phyloP scores from a whole-genome alignment of 2,797 vertebrate genomes.

The Neolamprologus multifasciatus region DNA sequence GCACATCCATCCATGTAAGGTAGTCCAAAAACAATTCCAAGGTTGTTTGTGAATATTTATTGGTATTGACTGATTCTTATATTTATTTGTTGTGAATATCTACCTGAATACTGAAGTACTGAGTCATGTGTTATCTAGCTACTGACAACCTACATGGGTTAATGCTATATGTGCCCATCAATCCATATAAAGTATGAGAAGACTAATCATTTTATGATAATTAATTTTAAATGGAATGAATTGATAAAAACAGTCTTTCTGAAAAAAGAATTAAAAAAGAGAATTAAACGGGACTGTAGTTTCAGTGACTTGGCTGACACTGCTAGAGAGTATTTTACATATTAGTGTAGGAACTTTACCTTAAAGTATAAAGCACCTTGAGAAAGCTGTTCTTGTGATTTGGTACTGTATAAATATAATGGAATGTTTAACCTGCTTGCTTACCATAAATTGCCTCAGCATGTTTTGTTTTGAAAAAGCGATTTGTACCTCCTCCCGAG shows the following conservation, averaged over 20 bases:
- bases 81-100: background rate
- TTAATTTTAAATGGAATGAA: background rate
- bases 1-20: background rate
- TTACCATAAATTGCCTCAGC: background rate
- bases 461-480: background rate
- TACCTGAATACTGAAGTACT: background rate
- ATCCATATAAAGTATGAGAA: background rate
- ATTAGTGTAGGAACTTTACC: background rate
- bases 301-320: background rate
- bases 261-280: background rate
- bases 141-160: background rate
- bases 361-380: background rate
- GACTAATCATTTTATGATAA: background rate
- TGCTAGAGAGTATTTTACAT: background rate
- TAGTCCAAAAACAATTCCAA: background rate
- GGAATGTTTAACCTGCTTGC: background rate
- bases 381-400: background rate
- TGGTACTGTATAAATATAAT: background rate
- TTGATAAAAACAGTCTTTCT: background rate
- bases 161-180: background rate
- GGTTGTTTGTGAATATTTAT: background rate
- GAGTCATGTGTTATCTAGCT: background rate
- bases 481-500: fast-evolving
- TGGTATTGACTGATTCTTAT: background rate
- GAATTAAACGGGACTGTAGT: background rate